phyloP scores from a whole-genome alignment of 1,140 invertebrate species.

The Trissolcus basalis region DNA sequence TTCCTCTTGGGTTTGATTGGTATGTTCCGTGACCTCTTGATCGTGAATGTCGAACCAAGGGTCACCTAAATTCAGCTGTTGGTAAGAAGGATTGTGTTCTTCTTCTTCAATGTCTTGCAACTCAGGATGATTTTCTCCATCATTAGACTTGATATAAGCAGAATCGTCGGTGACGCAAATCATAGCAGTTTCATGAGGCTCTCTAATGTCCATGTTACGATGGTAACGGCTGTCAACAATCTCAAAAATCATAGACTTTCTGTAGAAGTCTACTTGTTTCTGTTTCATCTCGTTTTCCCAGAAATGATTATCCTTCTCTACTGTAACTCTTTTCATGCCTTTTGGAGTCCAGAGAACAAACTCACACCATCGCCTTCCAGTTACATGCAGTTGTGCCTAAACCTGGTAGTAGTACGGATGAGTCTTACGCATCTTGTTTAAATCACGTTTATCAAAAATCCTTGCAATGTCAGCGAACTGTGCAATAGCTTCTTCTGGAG shows the following conservation, averaged over 20 bases:
- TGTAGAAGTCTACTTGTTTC: slow-evolving; percentile 57
- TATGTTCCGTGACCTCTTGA: no score
- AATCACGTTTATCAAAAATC: slow-evolving; percentile 12
- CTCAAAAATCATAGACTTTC: slow-evolving; percentile 60
- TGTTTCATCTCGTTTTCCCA: slow-evolving; percentile 24
- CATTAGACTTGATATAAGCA: neutral
- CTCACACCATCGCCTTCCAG: slow-evolving; percentile 29
- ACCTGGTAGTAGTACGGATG: slow-evolving; percentile 60
- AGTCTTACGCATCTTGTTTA: slow-evolving; percentile 38
- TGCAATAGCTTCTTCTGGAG: slow-evolving; percentile 14
- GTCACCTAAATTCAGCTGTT: no score
- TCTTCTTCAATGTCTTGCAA: no score
- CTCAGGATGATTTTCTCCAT: neutral
- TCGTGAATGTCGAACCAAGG: no score
- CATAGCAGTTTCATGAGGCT: slow-evolving; percentile 22
- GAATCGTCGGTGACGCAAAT: neutral
- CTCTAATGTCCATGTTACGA: slow-evolving; percentile 50
- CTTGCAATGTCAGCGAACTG: neutral
- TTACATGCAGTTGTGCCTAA: slow-evolving; percentile 59
- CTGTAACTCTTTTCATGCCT: slow-evolving; percentile 16
- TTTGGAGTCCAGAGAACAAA: slow-evolving; percentile 38
- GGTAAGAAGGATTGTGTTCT: no score
- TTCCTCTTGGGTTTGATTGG: no score
- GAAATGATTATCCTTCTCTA: slow-evolving; percentile 17
- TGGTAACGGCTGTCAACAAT: slow-evolving; percentile 59